Evolutionary conservation across 2,797 vertebrate species (phyloP), one percentile per base, ranked within the genome.

Genomic region (Columba guinea): DNA sequence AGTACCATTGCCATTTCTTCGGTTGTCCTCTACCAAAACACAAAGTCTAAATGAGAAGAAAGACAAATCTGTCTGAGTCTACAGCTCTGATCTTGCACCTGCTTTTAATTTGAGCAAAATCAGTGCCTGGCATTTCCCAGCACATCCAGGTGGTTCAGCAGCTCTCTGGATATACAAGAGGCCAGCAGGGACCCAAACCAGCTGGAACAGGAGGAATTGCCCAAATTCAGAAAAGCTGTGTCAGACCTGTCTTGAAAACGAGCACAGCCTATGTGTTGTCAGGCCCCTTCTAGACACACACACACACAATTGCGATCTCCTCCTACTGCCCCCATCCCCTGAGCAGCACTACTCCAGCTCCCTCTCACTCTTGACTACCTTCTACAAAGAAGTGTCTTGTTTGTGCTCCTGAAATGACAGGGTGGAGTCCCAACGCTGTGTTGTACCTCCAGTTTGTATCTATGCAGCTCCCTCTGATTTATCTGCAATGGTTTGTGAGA

Each of bases 241-340:
- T 75, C 58, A 86, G 20, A 62, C 7, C 24, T 27, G 21, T 21
- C 60, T 78, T 39, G 46, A 51, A 65, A 76, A 35, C 0, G 2
- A 80, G 67, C 67, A 4, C 3, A 21, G 46, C 11, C 69, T n/a
- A 16, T n/a, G 39, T n/a, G 64, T 55, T 13, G 10, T 74, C 46
- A 85, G 85, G 30, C 22, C 18, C 60, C 23, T 76, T 39, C 51
- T 26, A 16, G 44, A 19, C 44, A 44, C 44, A 46, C 32, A 28
- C 1, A 28, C 1, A 0, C 32, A 26, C 1, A 0, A 10, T 9
- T 26, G 7, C 3, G 28, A 56, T 28, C 28, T 65, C 13, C 18
- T 9, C 15, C 18, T 9, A 21, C 22, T 65, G 34, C 20, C 7
- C 11, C 28, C 32, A 10, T 8, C 20, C 58, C 1, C 74, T 20